phyloP scores from a whole-genome alignment of 2,113 vertebrate species.

The Nettapus auritus region DNA sequence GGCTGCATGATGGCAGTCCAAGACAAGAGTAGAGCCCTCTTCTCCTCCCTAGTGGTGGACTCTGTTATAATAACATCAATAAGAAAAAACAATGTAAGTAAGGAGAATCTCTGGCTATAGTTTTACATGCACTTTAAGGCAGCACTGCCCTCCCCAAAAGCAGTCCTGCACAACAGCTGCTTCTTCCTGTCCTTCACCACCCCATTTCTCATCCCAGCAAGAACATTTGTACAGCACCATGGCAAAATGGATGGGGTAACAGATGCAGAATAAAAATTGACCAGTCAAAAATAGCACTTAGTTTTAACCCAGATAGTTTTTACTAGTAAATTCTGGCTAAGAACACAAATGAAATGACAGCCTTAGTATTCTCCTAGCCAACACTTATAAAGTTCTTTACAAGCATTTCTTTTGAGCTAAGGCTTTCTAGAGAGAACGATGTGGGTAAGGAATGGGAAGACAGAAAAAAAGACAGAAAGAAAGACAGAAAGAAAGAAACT shows the following conservation, averaged over 20 bases:
- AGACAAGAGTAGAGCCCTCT: background rate
- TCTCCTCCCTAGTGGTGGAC: background rate
- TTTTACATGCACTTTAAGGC: background rate
- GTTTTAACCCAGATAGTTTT: constrained; percentile 4
- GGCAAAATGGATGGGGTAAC: background rate
- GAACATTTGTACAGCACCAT: background rate
- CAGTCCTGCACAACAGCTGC: background rate
- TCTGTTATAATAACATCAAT: background rate
- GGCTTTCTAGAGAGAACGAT: background rate
- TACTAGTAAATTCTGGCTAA: background rate
- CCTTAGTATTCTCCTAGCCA: background rate
- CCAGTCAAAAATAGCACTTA: background rate
- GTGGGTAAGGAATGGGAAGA: background rate
- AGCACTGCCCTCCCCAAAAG: background rate
- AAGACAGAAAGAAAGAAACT: too few relatives aligned
- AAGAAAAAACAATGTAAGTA: background rate
- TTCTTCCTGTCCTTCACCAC: background rate
- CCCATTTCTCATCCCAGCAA: constrained; percentile 8
- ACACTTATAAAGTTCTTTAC: background rate
- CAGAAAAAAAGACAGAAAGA: background rate
- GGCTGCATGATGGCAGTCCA: background rate
- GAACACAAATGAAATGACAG: background rate
- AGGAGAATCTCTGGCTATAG: background rate
- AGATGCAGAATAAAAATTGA: constrained; percentile 12
- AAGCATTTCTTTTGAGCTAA: background rate